These are phyloP conservation scores for Xanthia togata DNA, from an alignment of 2,888 invertebrate genomes.

Conservation along the genomic window DNA sequence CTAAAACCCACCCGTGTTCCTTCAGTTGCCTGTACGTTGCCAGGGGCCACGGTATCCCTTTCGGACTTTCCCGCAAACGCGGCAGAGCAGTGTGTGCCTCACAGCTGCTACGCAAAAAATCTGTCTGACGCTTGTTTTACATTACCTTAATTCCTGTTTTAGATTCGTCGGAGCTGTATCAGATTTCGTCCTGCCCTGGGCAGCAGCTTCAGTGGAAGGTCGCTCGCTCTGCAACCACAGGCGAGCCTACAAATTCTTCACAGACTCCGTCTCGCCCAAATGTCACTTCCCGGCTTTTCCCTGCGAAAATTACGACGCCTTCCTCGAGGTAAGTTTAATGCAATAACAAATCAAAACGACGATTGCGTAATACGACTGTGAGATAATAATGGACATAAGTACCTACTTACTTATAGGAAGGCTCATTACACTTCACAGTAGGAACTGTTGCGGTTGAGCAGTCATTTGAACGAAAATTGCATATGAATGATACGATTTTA, in stretches of 20 bases:
- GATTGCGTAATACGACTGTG: conserved; percentile 18
- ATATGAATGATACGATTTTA: conserved; percentile 21
- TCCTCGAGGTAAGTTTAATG: conserved; percentile 89
- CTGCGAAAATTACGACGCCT: conserved; percentile 96
- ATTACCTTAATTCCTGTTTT: conserved; percentile 24
- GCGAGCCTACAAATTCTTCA: conserved; percentile 98
- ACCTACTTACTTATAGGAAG: conserved; percentile 9
- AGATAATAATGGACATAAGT: conserved; percentile 2
- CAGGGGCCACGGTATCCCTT: too few relatives aligned
- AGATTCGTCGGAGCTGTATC: conserved; percentile 97
- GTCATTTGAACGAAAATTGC: conserved; percentile 42
- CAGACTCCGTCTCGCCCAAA: conserved; percentile 97
- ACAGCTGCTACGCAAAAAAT: too few relatives aligned
- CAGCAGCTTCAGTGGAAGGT: conserved; percentile 92
- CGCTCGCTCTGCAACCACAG: conserved; percentile 97
- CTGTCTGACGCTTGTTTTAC: background rate
- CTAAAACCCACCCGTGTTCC: too few relatives aligned
- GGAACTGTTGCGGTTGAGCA: conserved; percentile 61
- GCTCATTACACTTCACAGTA: conserved; percentile 12
- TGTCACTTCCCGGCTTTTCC: conserved; percentile 98
- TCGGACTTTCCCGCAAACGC: too few relatives aligned
- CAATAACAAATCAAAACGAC: conserved; percentile 6
- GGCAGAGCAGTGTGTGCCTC: too few relatives aligned
- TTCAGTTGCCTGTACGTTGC: too few relatives aligned
- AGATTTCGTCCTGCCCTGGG: conserved; percentile 96